These are phyloP conservation scores for Neomorphus geoffroyi DNA, from an alignment of 2,797 vertebrate species.

Conservation along the genomic window DNA sequence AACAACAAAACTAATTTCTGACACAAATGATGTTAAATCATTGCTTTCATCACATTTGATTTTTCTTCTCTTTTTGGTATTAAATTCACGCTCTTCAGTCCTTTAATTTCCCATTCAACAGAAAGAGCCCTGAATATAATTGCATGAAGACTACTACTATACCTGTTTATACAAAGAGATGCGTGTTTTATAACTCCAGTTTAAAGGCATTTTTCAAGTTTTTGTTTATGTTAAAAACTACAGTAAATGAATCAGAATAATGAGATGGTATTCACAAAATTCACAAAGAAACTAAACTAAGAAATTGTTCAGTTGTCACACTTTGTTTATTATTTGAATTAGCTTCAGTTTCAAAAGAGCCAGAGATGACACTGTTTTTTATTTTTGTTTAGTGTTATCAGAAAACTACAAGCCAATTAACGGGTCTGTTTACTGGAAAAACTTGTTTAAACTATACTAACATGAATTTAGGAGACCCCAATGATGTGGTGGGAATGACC, in stretches of 20 bases:
- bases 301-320: background rate
- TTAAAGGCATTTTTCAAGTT: background rate
- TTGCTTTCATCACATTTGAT: background rate
- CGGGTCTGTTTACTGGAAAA: background rate
- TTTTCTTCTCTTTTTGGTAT: background rate
- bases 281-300: background rate
- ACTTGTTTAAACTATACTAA: background rate
- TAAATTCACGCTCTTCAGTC: background rate
- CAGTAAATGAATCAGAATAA: background rate
- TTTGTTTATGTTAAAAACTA: background rate
- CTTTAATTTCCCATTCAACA: background rate
- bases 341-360: background rate
- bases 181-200: background rate
- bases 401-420: background rate
- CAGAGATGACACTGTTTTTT: background rate
- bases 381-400: background rate
- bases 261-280: background rate
- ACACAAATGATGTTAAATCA: background rate
- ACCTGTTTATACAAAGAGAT: background rate
- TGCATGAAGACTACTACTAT: background rate
- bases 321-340: background rate
- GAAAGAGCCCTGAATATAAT: background rate
- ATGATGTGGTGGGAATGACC: background rate
- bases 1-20: background rate
- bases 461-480: background rate